Base-by-base conservation (phyloP, 2,888 invertebrate genomes). In the Hyalella azteca region DNA sequence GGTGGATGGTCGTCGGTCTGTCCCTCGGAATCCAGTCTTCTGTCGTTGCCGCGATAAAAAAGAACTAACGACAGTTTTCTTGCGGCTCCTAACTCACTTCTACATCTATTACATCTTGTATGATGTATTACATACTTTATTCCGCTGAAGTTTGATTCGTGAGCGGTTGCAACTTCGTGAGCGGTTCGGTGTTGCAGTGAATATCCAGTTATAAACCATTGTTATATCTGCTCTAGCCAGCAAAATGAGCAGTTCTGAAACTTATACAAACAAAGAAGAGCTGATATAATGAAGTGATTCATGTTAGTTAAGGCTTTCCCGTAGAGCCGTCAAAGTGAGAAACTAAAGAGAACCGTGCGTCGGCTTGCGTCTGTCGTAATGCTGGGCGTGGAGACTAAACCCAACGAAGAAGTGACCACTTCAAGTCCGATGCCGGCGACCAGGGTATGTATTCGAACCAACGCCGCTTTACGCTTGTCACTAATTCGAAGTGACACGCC, bases 361-460 rank as follows among this genome's bases (percentile, higher is more conserved):
- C n/a, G n/a, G n/a, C n/a, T n/a, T 45, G 45, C n/a, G n/a, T n/a
- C 15, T 36, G 29, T 36, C 66, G 29, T n/a, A 66, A 66, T 66
- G 66, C 66, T 66, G 11, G 66, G 66, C 66, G 66, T 66, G 36
- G 66, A 66, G 36, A 66, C 66, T 36, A 66, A 66, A 15, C 66
- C 66, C 66, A 66, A 66, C 36, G 66, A 66, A 36, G 66, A 66
- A 66, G 36, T 66, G 66, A 66, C 66, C 66, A 66, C 66, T 66
- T 66, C 66, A 66, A 66, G 29, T 32, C 66, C 0, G 66, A 66
- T 36, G 66, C 66, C 36, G 29, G 29, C 32, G 66, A 66, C 7
- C 66, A 66, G 36, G 66, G 66, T 66, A 66, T 29, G 66, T 66
- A 36, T n/a, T n/a, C n/a, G n/a, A n/a, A n/a, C n/a, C n/a, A n/a